A percentile compares a stretch with the other conserved stretches of the same genome.
Evolutionary conservation across 2,113 vertebrate species (phyloP).

Genomic region (Holacanthus passer): DNA sequence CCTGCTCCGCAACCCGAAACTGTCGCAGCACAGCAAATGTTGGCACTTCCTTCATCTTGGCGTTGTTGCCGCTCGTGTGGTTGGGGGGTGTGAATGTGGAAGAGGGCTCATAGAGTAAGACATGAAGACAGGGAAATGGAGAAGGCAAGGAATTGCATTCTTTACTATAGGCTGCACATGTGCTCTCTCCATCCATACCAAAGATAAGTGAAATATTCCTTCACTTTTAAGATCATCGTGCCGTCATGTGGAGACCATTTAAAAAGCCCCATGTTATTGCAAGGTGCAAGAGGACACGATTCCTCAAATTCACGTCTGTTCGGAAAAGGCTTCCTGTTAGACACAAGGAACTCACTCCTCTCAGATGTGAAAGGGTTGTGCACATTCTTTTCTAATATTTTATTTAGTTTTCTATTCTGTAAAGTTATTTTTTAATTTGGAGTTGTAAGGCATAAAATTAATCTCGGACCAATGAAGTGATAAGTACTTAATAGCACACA

Average conservation of each 20-base stretch:
- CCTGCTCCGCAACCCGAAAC: conserved; percentile 83
- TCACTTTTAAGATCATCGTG: neutral
- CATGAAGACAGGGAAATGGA: conserved; percentile 26
- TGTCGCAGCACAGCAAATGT: conserved; percentile 79
- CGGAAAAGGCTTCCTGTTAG: no score
- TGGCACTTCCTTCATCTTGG: conserved; percentile 76
- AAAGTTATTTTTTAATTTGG: neutral
- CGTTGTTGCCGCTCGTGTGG: conserved; percentile 40
- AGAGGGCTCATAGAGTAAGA: conserved; percentile 31
- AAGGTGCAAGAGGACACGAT: neutral
- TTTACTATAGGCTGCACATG: conserved; percentile 11
- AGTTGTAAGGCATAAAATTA: neutral
- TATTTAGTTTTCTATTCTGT: neutral
- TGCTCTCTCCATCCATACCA: conserved; percentile 6
- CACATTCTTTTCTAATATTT: neutral
- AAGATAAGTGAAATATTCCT: conserved; percentile 19
- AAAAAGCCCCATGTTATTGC: neutral
- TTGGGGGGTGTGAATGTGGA: conserved; percentile 47
- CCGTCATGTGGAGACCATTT: neutral
- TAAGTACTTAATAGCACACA: neutral
- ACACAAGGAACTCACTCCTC: no score
- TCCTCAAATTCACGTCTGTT: neutral
- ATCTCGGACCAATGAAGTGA: neutral
- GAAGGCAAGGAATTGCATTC: conserved; percentile 19
- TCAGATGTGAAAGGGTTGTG: neutral